phyloP scores from a whole-genome alignment of 2,888 invertebrate genomes.

The Cosmorhoe ocellata region DNA sequence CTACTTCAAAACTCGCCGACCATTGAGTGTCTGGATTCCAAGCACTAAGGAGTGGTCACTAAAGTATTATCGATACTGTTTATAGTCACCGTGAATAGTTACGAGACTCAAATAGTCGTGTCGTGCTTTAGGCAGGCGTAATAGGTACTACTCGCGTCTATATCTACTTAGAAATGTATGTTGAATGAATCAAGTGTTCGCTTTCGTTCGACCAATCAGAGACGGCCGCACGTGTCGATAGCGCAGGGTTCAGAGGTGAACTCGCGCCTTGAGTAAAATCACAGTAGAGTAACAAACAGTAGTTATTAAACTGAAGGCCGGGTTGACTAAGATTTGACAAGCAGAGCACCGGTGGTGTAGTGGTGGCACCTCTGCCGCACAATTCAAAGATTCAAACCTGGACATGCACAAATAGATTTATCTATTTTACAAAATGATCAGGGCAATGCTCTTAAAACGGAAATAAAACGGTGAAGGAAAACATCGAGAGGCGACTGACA shows the following conservation, averaged over 20 bases:
- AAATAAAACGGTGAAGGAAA: too few species aligned
- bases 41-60: slow-evolving; percentile 21
- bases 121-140: not conserved
- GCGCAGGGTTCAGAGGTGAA: slow-evolving; percentile 66
- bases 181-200: slow-evolving; percentile 43
- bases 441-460: too few species aligned
- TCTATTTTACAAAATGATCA: too few species aligned
- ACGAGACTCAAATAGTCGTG: slow-evolving; percentile 18
- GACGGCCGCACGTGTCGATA: slow-evolving; percentile 67
- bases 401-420: too few species aligned
- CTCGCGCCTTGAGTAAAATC: slow-evolving; percentile 54
- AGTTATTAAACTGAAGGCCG: too few species aligned
- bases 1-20: slow-evolving; percentile 4
- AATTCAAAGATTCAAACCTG: too few species aligned
- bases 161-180: slow-evolving; percentile 1
- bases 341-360: too few species aligned
- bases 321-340: too few species aligned
- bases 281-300: slow-evolving; percentile 20
- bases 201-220: slow-evolving; percentile 69
- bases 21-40: slow-evolving; percentile 11
- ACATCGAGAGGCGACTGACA: too few species aligned
- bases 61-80: slow-evolving; percentile 11
- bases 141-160: not conserved
- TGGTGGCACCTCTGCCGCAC: too few species aligned
- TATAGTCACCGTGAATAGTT: slow-evolving; percentile 18